Base-by-base conservation (phyloP, 2,113 vertebrate genomes). In the Oxygymnocypris stewartii region DNA sequence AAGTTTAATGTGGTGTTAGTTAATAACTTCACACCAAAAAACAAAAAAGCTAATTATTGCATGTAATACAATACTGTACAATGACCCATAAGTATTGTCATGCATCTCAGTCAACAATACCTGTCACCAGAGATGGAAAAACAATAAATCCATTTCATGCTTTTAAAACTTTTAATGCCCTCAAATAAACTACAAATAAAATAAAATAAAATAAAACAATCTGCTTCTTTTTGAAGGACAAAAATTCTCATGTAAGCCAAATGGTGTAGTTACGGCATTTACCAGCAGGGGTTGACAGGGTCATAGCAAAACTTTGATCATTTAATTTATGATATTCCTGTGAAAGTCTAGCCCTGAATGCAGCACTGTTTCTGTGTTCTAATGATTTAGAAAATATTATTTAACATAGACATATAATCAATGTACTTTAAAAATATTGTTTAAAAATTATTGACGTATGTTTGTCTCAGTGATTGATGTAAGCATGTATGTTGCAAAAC, bases 1-100 rank as follows among this genome's bases (percentile, higher is more conserved):
- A 93, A 93, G 91, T 97, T 98, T 90, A 91, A 90, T 51, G 5
- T 98, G 25, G 91, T 61, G 18, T 89, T 97, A 78, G 90, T 92
- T 2, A 93, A 81, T 86, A 96, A 96, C 85, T 81, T 97, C n/a
- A 89, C 93, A 14, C 92, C 95, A 11, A 87, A 92, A 71, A 92
- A 94, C 1, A 78, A 91, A 2, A 92, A 90, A 87, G 35, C 31
- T 1, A 4, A 2, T 1, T 94, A 90, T 81, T 84, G 67, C 23
- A 84, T 84, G 82, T 84, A 84, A 40, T 84, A 37, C 28, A 82
- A 12, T n/a, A 4, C 3, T n/a, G 20, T 6, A 44, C 73, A 12
- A 61, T 61, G 9, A 42, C 14, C 65, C 1, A 0, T 57, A 57
- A 57, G 14, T 54, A 54, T 54, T 57, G 54, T 23, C 57, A 23